phyloP scores from a whole-genome alignment of 2,888 invertebrate species.

The Papilio demoleus region DNA sequence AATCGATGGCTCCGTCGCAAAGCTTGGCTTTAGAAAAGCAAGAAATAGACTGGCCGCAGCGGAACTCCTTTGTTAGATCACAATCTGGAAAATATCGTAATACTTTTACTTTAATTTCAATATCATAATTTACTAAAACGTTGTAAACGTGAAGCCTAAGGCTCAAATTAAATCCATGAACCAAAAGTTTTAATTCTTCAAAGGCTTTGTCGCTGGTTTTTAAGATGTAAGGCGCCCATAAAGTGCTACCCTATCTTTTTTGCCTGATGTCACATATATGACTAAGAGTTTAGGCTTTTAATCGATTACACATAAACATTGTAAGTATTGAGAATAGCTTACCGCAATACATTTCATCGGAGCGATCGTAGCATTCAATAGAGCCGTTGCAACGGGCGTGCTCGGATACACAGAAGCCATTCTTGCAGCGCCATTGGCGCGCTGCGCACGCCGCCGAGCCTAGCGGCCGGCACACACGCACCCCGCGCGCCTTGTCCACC shows the following conservation, averaged over 20 bases:
- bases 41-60: constrained; percentile 88
- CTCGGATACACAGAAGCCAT: constrained; percentile 86
- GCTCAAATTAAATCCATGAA: too few species aligned
- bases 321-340: constrained; percentile 60
- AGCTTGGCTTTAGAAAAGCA: constrained; percentile 87
- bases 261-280: too few species aligned
- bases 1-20: constrained; percentile 89
- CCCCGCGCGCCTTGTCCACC: constrained; percentile 78
- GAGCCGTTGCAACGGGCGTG: constrained; percentile 88
- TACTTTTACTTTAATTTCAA: constrained; percentile 16
- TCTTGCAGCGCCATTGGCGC: constrained; percentile 88
- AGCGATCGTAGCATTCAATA: constrained; percentile 89
- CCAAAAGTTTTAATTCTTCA: too few species aligned
- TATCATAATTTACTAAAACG: too few species aligned
- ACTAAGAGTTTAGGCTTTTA: too few species aligned
- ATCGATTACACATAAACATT: too few species aligned
- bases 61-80: constrained; percentile 86
- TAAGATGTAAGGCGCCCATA: too few species aligned
- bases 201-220: too few species aligned
- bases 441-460: constrained; percentile 84
- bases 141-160: too few species aligned
- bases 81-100: constrained; percentile 81
- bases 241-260: too few species aligned
- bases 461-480: constrained; percentile 83
- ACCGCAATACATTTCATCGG: constrained; percentile 90